Evolutionary conservation across 2,888 invertebrate genomes (phyloP).

Genomic region (Halictus ligatus): DNA sequence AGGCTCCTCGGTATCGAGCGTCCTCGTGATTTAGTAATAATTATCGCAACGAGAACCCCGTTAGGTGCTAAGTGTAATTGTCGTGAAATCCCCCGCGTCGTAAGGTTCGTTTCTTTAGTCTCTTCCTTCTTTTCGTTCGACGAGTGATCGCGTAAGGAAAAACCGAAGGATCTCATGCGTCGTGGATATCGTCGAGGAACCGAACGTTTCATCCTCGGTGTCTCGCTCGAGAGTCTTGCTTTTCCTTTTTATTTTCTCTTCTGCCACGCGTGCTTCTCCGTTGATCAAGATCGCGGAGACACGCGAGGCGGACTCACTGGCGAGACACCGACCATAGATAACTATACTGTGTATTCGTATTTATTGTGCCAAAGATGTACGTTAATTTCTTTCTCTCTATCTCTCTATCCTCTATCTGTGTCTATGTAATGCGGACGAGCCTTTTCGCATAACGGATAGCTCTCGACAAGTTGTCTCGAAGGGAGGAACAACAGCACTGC

Average conservation of each 20-base stretch:
- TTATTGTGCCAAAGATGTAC: constrained; percentile 82
- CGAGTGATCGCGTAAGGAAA: constrained; percentile 40
- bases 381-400: constrained; percentile 60
- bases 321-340: constrained; percentile 20
- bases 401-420: constrained; percentile 42
- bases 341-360: constrained; percentile 71
- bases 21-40: constrained; percentile 31
- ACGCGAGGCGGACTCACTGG: background rate
- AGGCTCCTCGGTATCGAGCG: background rate
- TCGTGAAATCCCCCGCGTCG: constrained; percentile 46
- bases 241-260: background rate
- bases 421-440: constrained; percentile 3
- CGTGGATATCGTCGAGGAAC: constrained; percentile 43
- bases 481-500: background rate
- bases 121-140: background rate
- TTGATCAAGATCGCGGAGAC: background rate
- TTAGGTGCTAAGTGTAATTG: constrained; percentile 70
- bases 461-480: background rate
- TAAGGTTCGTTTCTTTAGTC: constrained; percentile 25
- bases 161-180: constrained; percentile 64
- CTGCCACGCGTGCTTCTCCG: background rate
- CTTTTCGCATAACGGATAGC: background rate
- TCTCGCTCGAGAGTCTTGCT: background rate
- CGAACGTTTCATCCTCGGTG: constrained; percentile 23
- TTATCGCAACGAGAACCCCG: constrained; percentile 63